Evolutionary conservation across 2,113 vertebrate genomes (phyloP).

Genomic region (Phycodurus eques): DNA sequence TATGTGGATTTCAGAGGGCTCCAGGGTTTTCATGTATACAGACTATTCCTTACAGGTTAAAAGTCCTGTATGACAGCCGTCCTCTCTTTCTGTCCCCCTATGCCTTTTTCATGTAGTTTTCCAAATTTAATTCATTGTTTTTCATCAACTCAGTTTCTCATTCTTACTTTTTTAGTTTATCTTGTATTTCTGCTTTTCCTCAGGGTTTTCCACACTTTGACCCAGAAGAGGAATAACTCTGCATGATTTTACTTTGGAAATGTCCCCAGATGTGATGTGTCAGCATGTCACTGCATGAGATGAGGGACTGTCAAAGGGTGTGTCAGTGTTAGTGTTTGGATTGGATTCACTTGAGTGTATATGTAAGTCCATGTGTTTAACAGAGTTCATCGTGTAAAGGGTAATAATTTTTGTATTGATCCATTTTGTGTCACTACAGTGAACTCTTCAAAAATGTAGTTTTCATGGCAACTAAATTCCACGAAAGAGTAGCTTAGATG

Average conservation of each 20-base stretch:
- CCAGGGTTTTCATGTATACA: slow-evolving; percentile 41
- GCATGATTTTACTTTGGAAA: slow-evolving; percentile 55
- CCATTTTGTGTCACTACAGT: not conserved
- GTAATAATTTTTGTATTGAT: not conserved
- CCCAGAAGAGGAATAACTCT: slow-evolving; percentile 65
- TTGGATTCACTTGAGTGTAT: not conserved
- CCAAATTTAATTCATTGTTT: slow-evolving; percentile 12
- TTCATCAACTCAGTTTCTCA: slow-evolving; percentile 17
- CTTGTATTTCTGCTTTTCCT: not conserved
- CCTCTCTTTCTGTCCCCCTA: slow-evolving; percentile 19
- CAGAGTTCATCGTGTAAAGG: not conserved
- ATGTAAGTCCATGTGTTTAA: slow-evolving; percentile 8
- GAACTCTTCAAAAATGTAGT: not conserved
- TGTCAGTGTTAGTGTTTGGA: slow-evolving; percentile 18
- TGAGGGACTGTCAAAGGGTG: slow-evolving; percentile 36
- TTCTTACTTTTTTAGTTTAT: slow-evolving; percentile 16
- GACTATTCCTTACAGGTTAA: slow-evolving; percentile 44
- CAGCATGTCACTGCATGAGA: slow-evolving; percentile 54
- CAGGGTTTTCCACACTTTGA: slow-evolving; percentile 37
- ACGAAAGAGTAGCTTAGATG: too few relatives aligned
- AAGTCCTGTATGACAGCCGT: slow-evolving; percentile 40
- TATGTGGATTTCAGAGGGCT: slow-evolving; percentile 24
- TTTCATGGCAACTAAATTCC: not conserved
- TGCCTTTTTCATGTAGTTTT: slow-evolving; percentile 14
- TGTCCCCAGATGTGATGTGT: slow-evolving; percentile 62